Evolutionary conservation across 2,888 invertebrate genomes (phyloP), one percentile per base, ranked within the genome.

Genomic region (Ligdia adustata): DNA sequence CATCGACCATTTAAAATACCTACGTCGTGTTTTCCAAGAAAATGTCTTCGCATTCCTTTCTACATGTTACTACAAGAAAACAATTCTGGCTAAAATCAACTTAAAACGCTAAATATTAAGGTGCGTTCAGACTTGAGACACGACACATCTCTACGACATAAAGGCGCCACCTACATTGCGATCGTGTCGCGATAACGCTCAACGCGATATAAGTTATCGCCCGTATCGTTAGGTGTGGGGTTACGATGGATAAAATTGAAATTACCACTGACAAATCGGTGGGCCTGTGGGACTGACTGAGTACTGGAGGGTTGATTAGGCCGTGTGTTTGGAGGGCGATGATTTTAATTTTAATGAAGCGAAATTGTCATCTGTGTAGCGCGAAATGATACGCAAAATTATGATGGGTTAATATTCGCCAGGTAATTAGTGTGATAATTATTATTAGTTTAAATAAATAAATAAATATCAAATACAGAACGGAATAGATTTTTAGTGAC

Each of bases 201-300:
- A 47, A 52, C 44, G 44, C 57, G 57, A 62, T 49, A 64, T 62
- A 74, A 75, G 74, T 69, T 75, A 77, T 75, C 60, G 68, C 60
- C n/a, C 56, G 40, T 52, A 59, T 45, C 63, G 54, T 44, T 12
- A 40, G 75, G 78, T 76, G 78, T 79, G 63, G 46, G 66, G 69
- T 78, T 75, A 72, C 75, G 53, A 46, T 54, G 54, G 60, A 26
- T 49, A 38, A 62, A 66, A 67, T 63, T 69, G 68, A 66, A 65
- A 70, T 69, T 67, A 68, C 62, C 60, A 60, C 59, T 62, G 72
- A 68, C 66, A 69, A 68, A 69, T 69, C 64, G 68, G 44, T 57
- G 43, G 52, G 44, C 45, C 55, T 57, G 34, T 40, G 61, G 62
- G 60, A 57, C 38, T 27, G 41, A n/a, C 6, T 22, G 7, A 7